Conservation (phyloP, 2,113 vertebrate species). For the Pipra filicauda region DNA sequence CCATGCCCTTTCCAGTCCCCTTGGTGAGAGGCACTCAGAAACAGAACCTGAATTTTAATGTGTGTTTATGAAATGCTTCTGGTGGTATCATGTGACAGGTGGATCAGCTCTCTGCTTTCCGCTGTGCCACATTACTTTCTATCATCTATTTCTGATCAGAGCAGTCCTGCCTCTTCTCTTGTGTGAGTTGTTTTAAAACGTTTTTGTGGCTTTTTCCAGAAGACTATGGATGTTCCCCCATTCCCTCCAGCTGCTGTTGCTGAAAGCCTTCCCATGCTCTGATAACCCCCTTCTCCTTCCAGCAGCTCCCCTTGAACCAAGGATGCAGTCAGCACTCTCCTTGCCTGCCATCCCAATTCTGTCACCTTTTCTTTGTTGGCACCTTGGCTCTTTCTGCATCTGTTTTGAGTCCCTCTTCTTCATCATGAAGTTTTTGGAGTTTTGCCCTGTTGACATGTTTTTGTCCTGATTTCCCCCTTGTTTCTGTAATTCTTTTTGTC, state of each 20-base stretch:
- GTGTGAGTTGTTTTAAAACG: neutral
- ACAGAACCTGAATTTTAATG: neutral
- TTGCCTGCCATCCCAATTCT: neutral
- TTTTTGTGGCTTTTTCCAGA: neutral
- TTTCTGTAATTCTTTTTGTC: neutral
- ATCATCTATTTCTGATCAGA: neutral
- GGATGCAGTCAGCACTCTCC: neutral
- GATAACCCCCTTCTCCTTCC: neutral
- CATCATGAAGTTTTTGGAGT: neutral
- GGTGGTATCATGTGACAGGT: neutral
- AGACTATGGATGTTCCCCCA: accelerated
- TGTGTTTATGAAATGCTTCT: neutral
- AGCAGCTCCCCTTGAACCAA: neutral
- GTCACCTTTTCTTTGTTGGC: neutral
- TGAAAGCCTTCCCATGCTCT: neutral
- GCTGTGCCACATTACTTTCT: neutral
- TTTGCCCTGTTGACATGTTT: accelerated
- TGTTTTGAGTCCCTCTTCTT: neutral
- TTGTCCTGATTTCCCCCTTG: neutral
- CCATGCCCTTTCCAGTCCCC: neutral
- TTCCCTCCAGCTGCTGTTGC: neutral
- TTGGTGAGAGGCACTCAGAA: neutral
- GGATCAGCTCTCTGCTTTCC: neutral
- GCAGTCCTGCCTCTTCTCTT: neutral
- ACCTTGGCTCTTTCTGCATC: neutral